phyloP scores from a whole-genome alignment of 2,797 vertebrate species.

The Sebastes miniatus region DNA sequence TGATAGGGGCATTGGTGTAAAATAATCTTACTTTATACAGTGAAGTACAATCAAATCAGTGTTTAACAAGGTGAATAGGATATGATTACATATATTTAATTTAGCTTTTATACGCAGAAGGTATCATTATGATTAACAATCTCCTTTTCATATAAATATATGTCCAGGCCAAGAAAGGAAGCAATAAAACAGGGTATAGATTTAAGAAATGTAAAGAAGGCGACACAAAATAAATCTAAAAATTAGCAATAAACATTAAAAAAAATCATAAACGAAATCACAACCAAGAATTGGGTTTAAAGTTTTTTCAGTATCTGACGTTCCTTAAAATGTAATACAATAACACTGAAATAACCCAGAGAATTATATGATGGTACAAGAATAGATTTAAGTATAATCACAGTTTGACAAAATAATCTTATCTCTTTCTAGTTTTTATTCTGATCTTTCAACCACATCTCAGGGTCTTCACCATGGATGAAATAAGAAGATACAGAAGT shows the following conservation, averaged over 20 bases:
- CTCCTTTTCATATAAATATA: background rate
- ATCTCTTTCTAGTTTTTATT: background rate
- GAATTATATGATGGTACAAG: background rate
- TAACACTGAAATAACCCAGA: background rate
- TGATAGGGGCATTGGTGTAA: background rate
- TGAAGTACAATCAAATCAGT: background rate
- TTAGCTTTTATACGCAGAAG: background rate
- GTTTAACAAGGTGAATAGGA: background rate
- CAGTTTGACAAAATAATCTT: background rate
- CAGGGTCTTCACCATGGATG: background rate
- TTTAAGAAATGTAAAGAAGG: background rate
- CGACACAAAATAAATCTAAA: background rate
- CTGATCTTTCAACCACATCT: background rate
- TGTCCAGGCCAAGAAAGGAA: background rate
- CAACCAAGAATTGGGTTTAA: background rate
- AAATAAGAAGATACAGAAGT: background rate
- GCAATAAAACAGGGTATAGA: background rate
- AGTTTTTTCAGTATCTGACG: background rate
- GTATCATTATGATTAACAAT: background rate
- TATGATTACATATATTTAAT: background rate
- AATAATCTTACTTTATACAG: background rate
- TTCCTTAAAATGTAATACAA: background rate
- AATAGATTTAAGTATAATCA: background rate
- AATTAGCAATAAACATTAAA: background rate
- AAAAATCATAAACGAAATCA: background rate